Conservation (phyloP, 2,797 vertebrate genomes). For the Hydrocynus forskahlii region DNA sequence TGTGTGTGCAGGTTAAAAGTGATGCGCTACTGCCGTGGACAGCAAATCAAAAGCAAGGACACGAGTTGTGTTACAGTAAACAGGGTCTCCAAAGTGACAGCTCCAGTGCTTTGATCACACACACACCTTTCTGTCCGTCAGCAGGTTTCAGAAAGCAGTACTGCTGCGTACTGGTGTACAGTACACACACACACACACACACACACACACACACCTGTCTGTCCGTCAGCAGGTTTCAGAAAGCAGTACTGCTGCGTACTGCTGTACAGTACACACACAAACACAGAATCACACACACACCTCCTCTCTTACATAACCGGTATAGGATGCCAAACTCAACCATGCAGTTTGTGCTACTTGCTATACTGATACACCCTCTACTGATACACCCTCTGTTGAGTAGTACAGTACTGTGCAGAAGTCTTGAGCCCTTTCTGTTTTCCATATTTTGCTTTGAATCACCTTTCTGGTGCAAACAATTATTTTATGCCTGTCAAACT, state of each 20-base stretch:
- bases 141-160: not conserved
- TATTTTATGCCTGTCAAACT: too few species aligned
- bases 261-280: too few species aligned
- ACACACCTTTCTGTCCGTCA: not conserved
- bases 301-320: not conserved
- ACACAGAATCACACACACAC: not conserved
- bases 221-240: not conserved
- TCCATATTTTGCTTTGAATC: too few species aligned
- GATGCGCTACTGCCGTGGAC: not conserved
- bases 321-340: not conserved
- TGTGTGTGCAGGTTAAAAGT: not conserved
- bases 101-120: not conserved
- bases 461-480: too few species aligned
- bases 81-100: conserved; percentile 29
- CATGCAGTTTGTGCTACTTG: too few species aligned
- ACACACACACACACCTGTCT: not conserved
- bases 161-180: too few species aligned
- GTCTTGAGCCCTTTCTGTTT: too few species aligned
- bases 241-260: too few species aligned
- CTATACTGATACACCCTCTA: too few species aligned
- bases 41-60: conserved; percentile 37
- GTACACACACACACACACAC: conserved; percentile 20
- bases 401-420: too few species aligned
- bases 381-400: too few species aligned
- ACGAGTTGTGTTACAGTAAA: conserved; percentile 17